Conservation (phyloP, 2,888 invertebrate species). For the Phorcus lineatus region DNA sequence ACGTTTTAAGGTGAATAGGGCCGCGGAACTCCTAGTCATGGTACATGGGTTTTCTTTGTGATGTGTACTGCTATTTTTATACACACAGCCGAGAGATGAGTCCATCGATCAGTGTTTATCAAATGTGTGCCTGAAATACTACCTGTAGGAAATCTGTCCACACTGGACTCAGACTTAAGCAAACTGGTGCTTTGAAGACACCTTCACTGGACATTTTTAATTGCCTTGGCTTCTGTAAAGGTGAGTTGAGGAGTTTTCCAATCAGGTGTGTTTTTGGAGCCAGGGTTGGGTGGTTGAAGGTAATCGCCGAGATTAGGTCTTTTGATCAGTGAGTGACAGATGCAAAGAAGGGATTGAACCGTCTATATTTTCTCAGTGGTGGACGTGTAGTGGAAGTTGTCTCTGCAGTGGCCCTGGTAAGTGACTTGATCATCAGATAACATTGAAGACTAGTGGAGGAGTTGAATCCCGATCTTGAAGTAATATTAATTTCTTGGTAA, state of each 20-base stretch:
- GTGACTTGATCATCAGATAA: no score
- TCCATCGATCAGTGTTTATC: slow-evolving; percentile 19
- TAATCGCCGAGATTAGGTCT: neutral
- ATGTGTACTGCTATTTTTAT: slow-evolving; percentile 14
- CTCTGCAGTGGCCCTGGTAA: no score
- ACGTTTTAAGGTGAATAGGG: slow-evolving; percentile 9
- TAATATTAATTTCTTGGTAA: no score
- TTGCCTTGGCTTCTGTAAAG: neutral
- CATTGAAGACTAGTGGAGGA: no score
- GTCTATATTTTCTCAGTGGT: no score
- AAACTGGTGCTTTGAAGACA: neutral
- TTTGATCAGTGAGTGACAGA: no score
- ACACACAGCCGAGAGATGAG: slow-evolving; percentile 5
- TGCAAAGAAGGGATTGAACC: no score
- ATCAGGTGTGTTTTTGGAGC: neutral
- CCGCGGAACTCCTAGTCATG: slow-evolving; percentile 12
- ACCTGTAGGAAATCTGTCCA: neutral
- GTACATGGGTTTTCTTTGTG: slow-evolving; percentile 22
- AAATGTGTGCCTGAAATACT: neutral
- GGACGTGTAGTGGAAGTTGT: no score
- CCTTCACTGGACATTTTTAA: neutral
- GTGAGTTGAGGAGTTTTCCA: neutral
- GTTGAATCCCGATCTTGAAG: no score
- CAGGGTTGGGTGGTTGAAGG: neutral
- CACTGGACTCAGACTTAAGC: neutral